phyloP scores from a whole-genome alignment of 1,140 invertebrate genomes.

The Zaprionus ornatus region DNA sequence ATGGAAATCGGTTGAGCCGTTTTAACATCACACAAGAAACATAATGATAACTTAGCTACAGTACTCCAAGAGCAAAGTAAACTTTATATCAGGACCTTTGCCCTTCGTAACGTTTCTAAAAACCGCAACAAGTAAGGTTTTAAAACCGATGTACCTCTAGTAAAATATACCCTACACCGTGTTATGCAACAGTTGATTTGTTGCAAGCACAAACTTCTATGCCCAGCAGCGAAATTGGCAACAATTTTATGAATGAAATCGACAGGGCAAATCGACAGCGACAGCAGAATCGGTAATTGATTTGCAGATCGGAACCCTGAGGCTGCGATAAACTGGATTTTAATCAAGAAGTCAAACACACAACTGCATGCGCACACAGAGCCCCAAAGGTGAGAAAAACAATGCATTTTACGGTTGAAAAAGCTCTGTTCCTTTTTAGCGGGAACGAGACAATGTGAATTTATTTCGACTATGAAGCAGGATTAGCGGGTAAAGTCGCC shows the following conservation, averaged over 20 bases:
- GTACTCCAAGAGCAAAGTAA: too few species aligned
- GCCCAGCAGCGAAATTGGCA: slow-evolving; percentile 1
- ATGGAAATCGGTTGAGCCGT: too few species aligned
- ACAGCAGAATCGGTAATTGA: slow-evolving; percentile 15
- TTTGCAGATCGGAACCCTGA: neutral
- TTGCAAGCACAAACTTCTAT: neutral
- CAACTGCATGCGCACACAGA: neutral
- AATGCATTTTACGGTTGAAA: slow-evolving; percentile 1
- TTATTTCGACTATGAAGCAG: slow-evolving; percentile 19
- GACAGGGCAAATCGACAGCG: slow-evolving; percentile 5
- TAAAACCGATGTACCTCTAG: neutral
- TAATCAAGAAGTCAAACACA: slow-evolving; percentile 32
- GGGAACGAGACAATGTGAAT: slow-evolving; percentile 24
- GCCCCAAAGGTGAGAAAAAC: neutral
- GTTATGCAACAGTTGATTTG: neutral
- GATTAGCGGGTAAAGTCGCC: slow-evolving; percentile 88
- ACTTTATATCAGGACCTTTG: too few species aligned
- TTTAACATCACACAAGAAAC: too few species aligned
- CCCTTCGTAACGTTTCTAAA: too few species aligned
- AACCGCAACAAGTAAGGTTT: neutral
- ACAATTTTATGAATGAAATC: slow-evolving; percentile 14
- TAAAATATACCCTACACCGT: neutral
- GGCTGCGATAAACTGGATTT: slow-evolving; percentile 7
- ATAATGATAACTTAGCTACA: too few species aligned
- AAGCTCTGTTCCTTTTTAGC: neutral